phyloP scores from a whole-genome alignment of 2,888 invertebrate genomes.

The Drosophila cyrtoloma region DNA sequence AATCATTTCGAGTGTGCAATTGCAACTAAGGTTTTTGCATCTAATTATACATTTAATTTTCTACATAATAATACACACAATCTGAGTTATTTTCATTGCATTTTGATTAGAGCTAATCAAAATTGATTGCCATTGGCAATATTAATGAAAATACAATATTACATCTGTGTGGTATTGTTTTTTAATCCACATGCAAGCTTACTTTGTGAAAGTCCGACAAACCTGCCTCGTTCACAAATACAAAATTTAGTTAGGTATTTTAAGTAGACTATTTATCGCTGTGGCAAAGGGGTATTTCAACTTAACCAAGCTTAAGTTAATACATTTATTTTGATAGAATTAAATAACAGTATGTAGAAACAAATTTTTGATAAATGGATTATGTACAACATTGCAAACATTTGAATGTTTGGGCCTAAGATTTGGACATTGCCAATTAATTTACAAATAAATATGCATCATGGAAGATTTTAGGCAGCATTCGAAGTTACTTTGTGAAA shows the following conservation, averaged over 20 bases:
- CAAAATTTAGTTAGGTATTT: neutral
- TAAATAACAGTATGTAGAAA: too few relatives aligned
- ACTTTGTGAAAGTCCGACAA: neutral
- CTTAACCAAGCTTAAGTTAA: neutral
- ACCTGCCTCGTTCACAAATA: neutral
- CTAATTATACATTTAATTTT: conserved; percentile 30
- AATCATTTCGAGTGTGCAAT: conserved; percentile 31
- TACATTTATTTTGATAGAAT: too few relatives aligned
- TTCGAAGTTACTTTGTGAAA: neutral
- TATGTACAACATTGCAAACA: too few relatives aligned
- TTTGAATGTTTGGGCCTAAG: too few relatives aligned
- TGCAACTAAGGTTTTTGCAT: conserved; percentile 35
- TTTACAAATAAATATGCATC: neutral
- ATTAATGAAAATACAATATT: neutral
- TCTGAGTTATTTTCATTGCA: too few relatives aligned
- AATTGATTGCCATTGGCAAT: neutral
- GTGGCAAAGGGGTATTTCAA: neutral
- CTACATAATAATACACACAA: too few relatives aligned
- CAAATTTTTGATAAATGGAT: too few relatives aligned
- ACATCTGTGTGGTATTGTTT: neutral
- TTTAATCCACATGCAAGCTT: neutral
- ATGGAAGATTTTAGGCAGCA: neutral
- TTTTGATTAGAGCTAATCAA: too few relatives aligned
- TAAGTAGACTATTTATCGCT: neutral
- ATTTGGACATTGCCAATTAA: neutral